Base-by-base conservation (phyloP, 2,888 invertebrate genomes). In the Hemaris fuciformis region DNA sequence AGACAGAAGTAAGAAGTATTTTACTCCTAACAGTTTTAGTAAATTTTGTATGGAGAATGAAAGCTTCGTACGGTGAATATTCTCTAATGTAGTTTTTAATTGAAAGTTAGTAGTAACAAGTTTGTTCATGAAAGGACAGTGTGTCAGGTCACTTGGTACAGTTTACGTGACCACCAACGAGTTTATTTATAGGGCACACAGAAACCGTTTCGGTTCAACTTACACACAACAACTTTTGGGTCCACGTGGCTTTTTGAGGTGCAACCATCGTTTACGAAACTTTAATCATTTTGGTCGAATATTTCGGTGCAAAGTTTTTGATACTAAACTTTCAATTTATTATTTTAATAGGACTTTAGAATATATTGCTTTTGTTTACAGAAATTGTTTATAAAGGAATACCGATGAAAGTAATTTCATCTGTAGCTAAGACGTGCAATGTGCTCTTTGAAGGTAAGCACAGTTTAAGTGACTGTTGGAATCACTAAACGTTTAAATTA, bases 191-290 rank as follows among this genome's bases (percentile, higher is more conserved):
- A 69, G 69, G 65, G 59, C 65, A 70, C 71, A 74, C 75, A 70
- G 70, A 73, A 74, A 69, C 62, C 73, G 71, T 70, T 79, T 72
- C 74, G 70, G 70, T 66, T 66, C 66, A 66, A 67, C 70, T 72
- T 75, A 70, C 74, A 68, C 64, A 69, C 70, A 71, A 68, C 69
- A 77, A 77, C 74, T 77, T 77, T 77, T 65, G 76, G 76, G 76
- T 67, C 65, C 66, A 64, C 53, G 5, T 71, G 38, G 69, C 74
- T 72, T 75, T 80, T 74, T 69, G 72, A 69, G 72, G 70, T 71
- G 64, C 8, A 15, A 31, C 15, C 46, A 53, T 18, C 18, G 48
- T 53, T 53, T 53, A 18, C 25, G 15, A 15, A 48, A 25, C 15
- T 25, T 25, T n/a, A n/a, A 38, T n/a, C 38, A n/a, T 38, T 38